phyloP scores from a whole-genome alignment of 2,797 vertebrate genomes.

The Squalus acanthias region DNA sequence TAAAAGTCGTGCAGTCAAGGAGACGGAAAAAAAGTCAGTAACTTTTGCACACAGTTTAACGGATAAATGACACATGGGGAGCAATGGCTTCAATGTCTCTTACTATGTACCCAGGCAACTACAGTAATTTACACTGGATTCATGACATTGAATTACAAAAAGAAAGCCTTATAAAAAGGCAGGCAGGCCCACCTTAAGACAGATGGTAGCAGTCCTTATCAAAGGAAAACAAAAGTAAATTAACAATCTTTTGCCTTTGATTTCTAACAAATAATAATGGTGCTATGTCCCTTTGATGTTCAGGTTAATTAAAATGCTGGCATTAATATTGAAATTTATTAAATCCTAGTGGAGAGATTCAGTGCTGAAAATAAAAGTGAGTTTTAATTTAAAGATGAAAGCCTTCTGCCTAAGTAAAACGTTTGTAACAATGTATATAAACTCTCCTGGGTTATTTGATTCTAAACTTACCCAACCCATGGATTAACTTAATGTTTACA shows the following conservation, averaged over 20 bases:
- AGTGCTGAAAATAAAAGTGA: background rate
- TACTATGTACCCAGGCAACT: background rate
- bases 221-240: background rate
- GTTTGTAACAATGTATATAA: background rate
- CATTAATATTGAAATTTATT: background rate
- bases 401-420: background rate
- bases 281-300: background rate
- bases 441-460: background rate
- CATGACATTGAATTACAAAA: background rate
- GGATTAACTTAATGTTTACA: background rate
- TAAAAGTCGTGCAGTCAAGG: background rate
- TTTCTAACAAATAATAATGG: background rate
- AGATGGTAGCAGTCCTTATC: background rate
- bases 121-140: background rate
- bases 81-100: background rate
- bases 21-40: background rate
- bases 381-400: background rate
- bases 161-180: background rate
- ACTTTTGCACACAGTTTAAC: background rate
- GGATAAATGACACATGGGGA: background rate
- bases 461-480: background rate
- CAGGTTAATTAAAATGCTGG: background rate
- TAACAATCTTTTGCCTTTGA: background rate
- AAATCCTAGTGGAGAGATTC: background rate
- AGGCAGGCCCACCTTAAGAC: background rate